Base-by-base conservation (phyloP, 2,888 invertebrate species). In the Pocota personata region DNA sequence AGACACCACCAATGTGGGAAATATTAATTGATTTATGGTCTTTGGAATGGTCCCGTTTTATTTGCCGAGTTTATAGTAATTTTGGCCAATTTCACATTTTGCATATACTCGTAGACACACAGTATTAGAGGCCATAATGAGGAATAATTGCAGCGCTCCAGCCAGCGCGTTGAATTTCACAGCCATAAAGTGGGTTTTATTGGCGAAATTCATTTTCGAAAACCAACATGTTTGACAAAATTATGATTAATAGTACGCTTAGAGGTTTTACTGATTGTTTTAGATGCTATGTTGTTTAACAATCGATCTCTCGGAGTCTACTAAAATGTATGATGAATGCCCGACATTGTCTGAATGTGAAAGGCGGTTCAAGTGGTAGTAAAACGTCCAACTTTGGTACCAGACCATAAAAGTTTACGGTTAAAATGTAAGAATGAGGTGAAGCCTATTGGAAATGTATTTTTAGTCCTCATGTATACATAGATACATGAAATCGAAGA, bases 1-100 rank as follows among this genome's bases (percentile, higher is more conserved):
- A 24, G 24, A 24, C 24, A 2, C 30, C 30, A n/a, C 67, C 58
- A 67, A 48, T 67, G 76, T 76, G 67, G 48, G 76, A 76, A 76
- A 30, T 37, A 40, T 60, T 50, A 73, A 62, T 52, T 37, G 72
- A 73, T 52, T 50, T 62, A 40, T 37, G 4, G 24, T n/a, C 50
- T n/a, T 21, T 48, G 24, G 40, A 50, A 27, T 40, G 19, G 27
- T 27, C 16, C 37, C 60, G 16, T 37, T 40, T 1, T 50, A 21
- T 1, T 48, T 19, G 16, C 19, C 8, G 1, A 14, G 12, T 21
- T 8, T 14, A 21, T 2, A 16, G 16, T 8, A n/a, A 55, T 55
- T 50, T 40, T 60, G 37, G 32, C 32, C 52, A 75, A 46, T 75
- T 75, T 75, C 64, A 14, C 57, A 71, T 57, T 69, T 52, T 14